Evolutionary conservation across 2,888 invertebrate species (phyloP).

Genomic region (Limnephilus lunatus): DNA sequence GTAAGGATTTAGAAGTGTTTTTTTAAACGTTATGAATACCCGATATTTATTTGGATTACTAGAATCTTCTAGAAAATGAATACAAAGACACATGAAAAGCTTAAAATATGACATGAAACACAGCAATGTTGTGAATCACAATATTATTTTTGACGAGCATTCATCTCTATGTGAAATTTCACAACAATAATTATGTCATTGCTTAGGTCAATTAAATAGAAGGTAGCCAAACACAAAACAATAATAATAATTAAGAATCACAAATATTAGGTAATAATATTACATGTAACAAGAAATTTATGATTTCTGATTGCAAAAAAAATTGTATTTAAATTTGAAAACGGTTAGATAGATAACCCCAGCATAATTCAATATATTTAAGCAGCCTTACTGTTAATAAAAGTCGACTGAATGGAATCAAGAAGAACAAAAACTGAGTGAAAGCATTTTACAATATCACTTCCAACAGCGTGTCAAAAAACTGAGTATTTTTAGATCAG

Average conservation of each 20-base stretch:
- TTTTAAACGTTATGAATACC: not conserved
- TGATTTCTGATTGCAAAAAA: not conserved
- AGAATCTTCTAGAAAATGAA: not conserved
- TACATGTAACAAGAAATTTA: not conserved
- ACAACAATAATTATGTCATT: not conserved
- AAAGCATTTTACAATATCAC: not conserved
- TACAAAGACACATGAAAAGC: not conserved
- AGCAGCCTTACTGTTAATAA: not conserved
- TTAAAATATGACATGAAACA: not conserved
- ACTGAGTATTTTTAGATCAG: slow-evolving; percentile 26
- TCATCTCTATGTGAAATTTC: not conserved
- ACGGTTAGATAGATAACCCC: not conserved
- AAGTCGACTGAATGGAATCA: not conserved
- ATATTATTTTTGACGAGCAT: not conserved
- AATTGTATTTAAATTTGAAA: not conserved
- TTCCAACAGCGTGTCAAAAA: slow-evolving; percentile 19
- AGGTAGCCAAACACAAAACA: not conserved
- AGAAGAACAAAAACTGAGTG: not conserved
- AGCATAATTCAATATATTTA: not conserved
- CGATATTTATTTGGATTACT: too few species aligned
- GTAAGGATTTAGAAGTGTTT: not conserved
- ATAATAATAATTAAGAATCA: not conserved
- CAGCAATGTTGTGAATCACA: not conserved
- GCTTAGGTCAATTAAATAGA: not conserved
- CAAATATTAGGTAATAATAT: not conserved